These are phyloP conservation scores for Agelas oroides DNA, from an alignment of 37 sponge, comb jelly and placozoan genomes.

Conservation along the genomic window DNA sequence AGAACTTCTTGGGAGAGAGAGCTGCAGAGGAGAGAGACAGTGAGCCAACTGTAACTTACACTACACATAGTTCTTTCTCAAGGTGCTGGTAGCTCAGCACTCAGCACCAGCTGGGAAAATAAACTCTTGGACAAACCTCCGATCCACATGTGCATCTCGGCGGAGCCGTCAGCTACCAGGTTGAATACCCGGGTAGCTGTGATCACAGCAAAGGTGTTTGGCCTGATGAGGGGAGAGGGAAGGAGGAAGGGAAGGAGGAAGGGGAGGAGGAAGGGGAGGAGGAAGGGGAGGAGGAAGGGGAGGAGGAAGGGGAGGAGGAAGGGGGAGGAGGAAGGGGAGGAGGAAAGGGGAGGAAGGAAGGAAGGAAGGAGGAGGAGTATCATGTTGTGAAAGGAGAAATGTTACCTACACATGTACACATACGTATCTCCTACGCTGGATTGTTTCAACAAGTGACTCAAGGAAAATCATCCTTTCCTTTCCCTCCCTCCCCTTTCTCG, in stretches of 20 bases:
- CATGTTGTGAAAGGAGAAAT: too few relatives aligned
- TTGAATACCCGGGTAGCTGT: conserved; percentile 79
- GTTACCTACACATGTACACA: too few relatives aligned
- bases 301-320: conserved; percentile 17
- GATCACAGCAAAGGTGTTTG: conserved; percentile 81
- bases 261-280: conserved; percentile 10
- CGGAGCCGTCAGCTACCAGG: conserved; percentile 63
- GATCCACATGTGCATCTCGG: conserved; percentile 89
- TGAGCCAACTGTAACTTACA: neutral
- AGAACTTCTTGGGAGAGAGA: conserved; percentile 72
- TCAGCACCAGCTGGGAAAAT: too few relatives aligned
- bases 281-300: conserved; percentile 4
- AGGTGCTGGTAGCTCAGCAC: too few relatives aligned
- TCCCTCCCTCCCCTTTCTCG: too few relatives aligned
- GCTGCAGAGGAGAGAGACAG: conserved; percentile 14
- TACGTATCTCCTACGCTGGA: too few relatives aligned
- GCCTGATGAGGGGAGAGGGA: conserved; percentile 49
- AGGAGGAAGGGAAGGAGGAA: conserved; percentile 19
- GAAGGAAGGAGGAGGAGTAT: neutral
- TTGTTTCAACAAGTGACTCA: too few relatives aligned
- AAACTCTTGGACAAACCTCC: conserved; percentile 49
- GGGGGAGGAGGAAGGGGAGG: conserved; percentile 9
- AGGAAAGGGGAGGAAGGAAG: neutral
- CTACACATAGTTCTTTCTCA: neutral
- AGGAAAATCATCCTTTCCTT: too few relatives aligned